Evolutionary conservation across 2,113 vertebrate species (phyloP).

Genomic region (Xenotilapia leptura): DNA sequence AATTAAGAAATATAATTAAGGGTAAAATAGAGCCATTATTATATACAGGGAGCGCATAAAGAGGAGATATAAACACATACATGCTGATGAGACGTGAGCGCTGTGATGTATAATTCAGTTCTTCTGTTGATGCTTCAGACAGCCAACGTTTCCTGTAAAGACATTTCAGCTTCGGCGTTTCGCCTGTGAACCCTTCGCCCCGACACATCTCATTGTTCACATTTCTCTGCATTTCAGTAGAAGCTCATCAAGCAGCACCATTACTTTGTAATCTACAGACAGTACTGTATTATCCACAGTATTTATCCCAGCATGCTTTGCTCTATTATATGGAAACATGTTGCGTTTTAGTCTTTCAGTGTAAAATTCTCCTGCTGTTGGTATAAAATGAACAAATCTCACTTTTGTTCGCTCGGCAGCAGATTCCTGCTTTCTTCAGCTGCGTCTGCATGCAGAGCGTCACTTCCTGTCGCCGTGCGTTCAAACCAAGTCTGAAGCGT

Average conservation of each 20-base stretch:
- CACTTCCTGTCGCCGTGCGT: not conserved
- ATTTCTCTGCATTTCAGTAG: not conserved
- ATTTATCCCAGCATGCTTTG: not conserved
- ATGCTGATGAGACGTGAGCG: not conserved
- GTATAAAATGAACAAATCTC: not conserved
- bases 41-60: not conserved
- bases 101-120: not conserved
- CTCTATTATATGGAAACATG: not conserved
- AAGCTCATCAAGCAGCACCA: not conserved
- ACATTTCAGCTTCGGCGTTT: not conserved
- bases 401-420: not conserved
- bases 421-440: not conserved
- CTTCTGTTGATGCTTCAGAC: not conserved
- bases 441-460: not conserved
- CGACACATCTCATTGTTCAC: not conserved
- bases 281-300: not conserved
- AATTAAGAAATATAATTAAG: not conserved
- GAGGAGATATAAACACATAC: not conserved
- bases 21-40: not conserved
- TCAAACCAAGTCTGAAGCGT: not conserved
- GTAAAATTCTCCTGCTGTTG: not conserved
- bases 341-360: not conserved
- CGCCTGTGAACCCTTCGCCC: not conserved
- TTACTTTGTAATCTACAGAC: not conserved
- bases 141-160: not conserved